Evolutionary conservation across 2,113 vertebrate species (phyloP).

Genomic region (Meriones unguiculatus): DNA sequence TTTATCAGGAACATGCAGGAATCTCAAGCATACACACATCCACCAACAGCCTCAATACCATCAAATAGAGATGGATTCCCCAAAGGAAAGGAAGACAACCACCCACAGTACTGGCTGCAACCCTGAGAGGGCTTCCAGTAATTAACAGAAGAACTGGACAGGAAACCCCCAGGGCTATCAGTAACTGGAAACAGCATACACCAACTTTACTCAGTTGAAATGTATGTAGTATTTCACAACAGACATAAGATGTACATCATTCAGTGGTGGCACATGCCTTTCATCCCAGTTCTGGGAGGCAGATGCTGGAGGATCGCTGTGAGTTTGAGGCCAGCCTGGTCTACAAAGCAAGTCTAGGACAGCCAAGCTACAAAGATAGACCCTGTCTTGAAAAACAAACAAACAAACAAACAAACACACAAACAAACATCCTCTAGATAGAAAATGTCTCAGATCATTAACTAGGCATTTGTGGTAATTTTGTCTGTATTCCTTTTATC

Average conservation of each 20-base stretch:
- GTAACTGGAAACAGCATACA: not conserved
- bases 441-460: not conserved
- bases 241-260: not conserved
- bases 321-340: too few relatives aligned
- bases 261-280: not conserved
- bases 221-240: not conserved
- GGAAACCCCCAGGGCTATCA: not conserved
- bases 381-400: too few relatives aligned
- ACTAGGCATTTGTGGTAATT: not conserved
- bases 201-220: not conserved
- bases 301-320: too few relatives aligned
- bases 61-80: not conserved
- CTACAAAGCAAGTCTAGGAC: too few relatives aligned
- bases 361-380: too few relatives aligned
- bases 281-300: too few relatives aligned
- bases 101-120: not conserved
- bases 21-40: not conserved
- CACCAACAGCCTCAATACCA: not conserved
- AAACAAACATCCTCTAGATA: not conserved
- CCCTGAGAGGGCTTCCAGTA: not conserved
- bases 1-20: not conserved
- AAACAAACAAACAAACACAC: too few relatives aligned
- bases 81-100: not conserved
- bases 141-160: not conserved
- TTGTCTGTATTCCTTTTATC: not conserved